Base-by-base conservation (phyloP, 2,113 vertebrate genomes). In the Oncorhynchus tshawytscha region DNA sequence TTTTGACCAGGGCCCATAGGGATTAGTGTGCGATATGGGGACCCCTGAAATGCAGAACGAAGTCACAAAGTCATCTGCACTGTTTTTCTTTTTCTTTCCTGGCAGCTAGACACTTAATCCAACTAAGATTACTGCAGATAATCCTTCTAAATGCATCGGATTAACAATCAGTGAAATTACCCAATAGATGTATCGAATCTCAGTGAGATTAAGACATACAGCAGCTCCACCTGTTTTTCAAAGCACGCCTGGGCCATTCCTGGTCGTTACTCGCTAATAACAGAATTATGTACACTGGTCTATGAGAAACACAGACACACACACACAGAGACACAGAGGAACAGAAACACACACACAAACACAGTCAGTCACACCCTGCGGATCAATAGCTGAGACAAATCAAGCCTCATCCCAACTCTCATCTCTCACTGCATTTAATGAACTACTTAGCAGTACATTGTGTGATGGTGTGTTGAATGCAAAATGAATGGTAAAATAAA, bases 141-240 rank as follows among this genome's bases (percentile, higher is more conserved):
- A 90, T 85, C 88, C 91, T 18, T 87, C 89, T 90, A 93, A 93
- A 91, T 62, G 78, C 89, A 94, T 91, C 84, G 88, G 93, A 95
- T 93, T 94, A 92, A 91, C 62, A 88, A 95, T 94, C 92, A 93
- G 87, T 80, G 83, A 90, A 93, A 95, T 74, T 90, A 90, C 88
- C 87, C 84, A 84, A 92, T 91, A 87, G 84, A 76, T 85, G 89
- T 90, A 45, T 92, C 91, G 93, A 88, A 92, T 87, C 83, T 90
- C 88, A 78, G 91, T 89, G 87, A 84, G 83, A 92, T 88, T 90
- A 87, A 87, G 82, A 82, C 91, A 88, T 18, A 54, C 39, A 29
- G 62, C 13, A 22, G 49, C 0, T 1, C n/a, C 22, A 34, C 29
- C 75, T 51, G 77, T 66, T 72, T 68, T 20, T 45, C 67, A 25